Evolutionary conservation across 30 jellyfish, hydroid and myxozoan genomes (phyloP), one percentile per base, ranked within the genome.

Genomic region (Aurelia aurita): DNA sequence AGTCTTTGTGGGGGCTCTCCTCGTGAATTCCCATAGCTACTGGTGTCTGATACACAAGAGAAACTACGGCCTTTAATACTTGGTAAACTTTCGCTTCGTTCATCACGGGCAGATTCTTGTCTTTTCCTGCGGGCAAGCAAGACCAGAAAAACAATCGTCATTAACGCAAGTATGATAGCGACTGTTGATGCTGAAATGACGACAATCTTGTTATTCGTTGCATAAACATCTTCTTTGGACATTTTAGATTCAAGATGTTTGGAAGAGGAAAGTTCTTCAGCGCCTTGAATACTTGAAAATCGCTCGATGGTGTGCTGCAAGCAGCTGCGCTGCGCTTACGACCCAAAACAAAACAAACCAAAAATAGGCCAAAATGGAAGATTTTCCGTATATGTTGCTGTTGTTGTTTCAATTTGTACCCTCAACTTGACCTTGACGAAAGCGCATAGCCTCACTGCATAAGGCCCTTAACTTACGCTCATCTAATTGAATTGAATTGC

Each of bases 131-230:
- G 77, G 16, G 63, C 27, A 10, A 69, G 73, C 3, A 83, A 55
- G 22, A 71, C 9, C 63, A 83, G 57, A 20, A 83, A 71, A 7
- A 49, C 57, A 10, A 83, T 14, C 34, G 87, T 32, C 93, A 83
- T 83, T 7, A 83, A 58, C 19, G 35, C 16, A 13, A 43, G 80
- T 4, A 70, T 25, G 20, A 32, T 16, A 10, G 72, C 62, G 32
- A 63, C 85, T 5, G 58, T 25, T 3, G 87, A 54, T 19, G 93
- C 93, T 65, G 93, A 31, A 15, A 67, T 59, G 44, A 35, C 27
- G 7, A 83, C 58, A 2, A 72, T 70, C 73, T 16, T 32, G 81
- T 71, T 70, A 59, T 83, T 83, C 57, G 55, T 51, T 11, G 71
- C 88, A 62, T 77, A 77, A 77, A 77, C 88, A 20, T 51, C 71